Base-by-base conservation (phyloP, 2,113 vertebrate genomes). In the Lutjanus erythropterus region DNA sequence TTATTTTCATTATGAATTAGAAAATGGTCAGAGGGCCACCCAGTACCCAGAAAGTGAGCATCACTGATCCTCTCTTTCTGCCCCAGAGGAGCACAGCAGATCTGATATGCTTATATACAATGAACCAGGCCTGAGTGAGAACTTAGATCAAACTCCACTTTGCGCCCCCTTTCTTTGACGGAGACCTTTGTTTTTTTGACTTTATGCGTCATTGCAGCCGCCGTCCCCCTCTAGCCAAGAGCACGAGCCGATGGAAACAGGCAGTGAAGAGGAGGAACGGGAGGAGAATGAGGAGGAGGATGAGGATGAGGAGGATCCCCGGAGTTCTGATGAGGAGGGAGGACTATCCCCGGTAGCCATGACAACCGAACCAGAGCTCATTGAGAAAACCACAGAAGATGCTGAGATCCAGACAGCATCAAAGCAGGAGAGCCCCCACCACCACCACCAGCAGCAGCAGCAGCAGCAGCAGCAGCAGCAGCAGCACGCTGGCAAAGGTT, bases 371-470 rank as follows among this genome's bases (percentile, higher is more conserved):
- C 76, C 86, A 55, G 72, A 67, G 56, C 76, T 76, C 46, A 39
- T 44, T 65, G 76, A 80, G 61, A 84, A 90, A 79, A 74, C 42
- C 74, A 46, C 33, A 52, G 89, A 92, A 82, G 91, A 88, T 68
- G 52, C 52, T 29, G 76, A 74, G 71, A 82, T 76, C 77, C 86
- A 78, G 71, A 60, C 55, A 69, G 47, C 78, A 77, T 67, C 78
- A 46, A 52, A 81, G 81, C 64, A 78, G 68, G 75, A 89, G 68
- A 84, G 64, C 64, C 5, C 69, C 31, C 61, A 71, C 47, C 83
- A 71, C 23, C 61, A 77, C 29, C 67, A 74, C 62, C 75, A 69
- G 60, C 59, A 64, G n/a, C n/a, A n/a, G n/a, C n/a, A n/a, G n/a
- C n/a, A n/a, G n/a, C n/a, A n/a, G n/a, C n/a, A n/a, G n/a, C n/a